Evolutionary conservation across 2,888 invertebrate species (phyloP).

Genomic region (Ectemnius cavifrons): DNA sequence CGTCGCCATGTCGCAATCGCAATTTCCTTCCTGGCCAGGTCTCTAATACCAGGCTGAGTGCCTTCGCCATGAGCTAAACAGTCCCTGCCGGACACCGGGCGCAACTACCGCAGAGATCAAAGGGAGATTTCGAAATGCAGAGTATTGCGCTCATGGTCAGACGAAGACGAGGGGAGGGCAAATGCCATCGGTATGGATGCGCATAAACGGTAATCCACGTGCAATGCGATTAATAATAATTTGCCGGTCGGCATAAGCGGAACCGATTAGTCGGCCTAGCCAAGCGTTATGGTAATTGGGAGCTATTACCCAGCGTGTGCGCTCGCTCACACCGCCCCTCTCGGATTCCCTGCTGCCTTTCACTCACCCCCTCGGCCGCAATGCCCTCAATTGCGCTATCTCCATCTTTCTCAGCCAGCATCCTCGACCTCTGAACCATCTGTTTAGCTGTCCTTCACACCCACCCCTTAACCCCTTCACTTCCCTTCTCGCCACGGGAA

Average conservation of each 20-base stretch:
- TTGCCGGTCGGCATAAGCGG: constrained; percentile 72
- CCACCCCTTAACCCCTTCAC: not conserved
- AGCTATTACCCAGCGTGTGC: constrained; percentile 64
- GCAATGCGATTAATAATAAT: constrained; percentile 74
- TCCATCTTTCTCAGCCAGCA: constrained; percentile 11
- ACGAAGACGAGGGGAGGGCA: constrained; percentile 42
- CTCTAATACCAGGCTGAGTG: not conserved
- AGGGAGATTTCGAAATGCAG: constrained; percentile 38
- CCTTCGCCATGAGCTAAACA: not conserved
- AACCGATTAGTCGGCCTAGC: constrained; percentile 73
- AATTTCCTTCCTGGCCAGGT: not conserved
- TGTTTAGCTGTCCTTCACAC: constrained; percentile 13
- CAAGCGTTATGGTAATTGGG: constrained; percentile 71
- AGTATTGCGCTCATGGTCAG: constrained; percentile 11
- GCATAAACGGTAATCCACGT: constrained; percentile 65
- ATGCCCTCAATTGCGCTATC: constrained; percentile 19
- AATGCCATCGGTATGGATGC: constrained; percentile 57
- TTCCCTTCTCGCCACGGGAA: not conserved
- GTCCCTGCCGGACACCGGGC: not conserved
- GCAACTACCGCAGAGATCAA: constrained; percentile 33
- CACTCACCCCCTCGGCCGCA: constrained; percentile 22
- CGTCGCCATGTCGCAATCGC: not conserved
- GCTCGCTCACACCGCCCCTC: constrained; percentile 11
- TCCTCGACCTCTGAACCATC: constrained; percentile 4
- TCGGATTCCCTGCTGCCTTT: not conserved